Percentiles rank a stretch among this genome's conserved stretches.
Evolutionary conservation across 2,888 invertebrate genomes (phyloP).

Genomic region (Mellilla xanthometata): DNA sequence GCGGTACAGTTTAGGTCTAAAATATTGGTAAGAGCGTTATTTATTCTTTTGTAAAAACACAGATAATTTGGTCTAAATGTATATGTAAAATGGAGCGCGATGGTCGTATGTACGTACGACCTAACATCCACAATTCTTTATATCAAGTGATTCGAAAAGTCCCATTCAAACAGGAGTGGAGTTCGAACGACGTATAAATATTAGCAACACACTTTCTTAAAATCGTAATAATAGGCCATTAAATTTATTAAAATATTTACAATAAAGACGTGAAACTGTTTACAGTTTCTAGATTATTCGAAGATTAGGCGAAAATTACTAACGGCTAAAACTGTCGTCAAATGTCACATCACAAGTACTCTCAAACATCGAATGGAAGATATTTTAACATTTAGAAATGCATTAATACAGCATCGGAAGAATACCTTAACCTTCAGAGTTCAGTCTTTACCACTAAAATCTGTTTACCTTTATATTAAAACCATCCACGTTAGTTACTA

Average conservation of each 20-base stretch:
- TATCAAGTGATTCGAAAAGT: slow-evolving; percentile 28
- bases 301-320: slow-evolving; percentile 77
- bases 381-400: no score
- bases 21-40: no score
- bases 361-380: background rate
- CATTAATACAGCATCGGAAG: background rate
- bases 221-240: slow-evolving; percentile 75
- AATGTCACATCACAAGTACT: slow-evolving; percentile 24
- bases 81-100: no score
- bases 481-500: background rate
- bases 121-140: no score
- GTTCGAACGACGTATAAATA: slow-evolving; percentile 63
- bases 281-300: slow-evolving; percentile 72
- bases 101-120: no score
- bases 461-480: background rate
- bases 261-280: slow-evolving; percentile 73
- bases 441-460: no score
- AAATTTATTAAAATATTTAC: slow-evolving; percentile 77
- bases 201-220: slow-evolving; percentile 72
- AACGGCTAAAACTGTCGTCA: slow-evolving; percentile 60
- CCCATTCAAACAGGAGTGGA: slow-evolving; percentile 53
- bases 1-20: no score
- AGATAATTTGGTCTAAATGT: no score
- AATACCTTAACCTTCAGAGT: background rate
- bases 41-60: no score